Base-by-base conservation (phyloP, 2,888 invertebrate species). In the Trimorus sp. region DNA sequence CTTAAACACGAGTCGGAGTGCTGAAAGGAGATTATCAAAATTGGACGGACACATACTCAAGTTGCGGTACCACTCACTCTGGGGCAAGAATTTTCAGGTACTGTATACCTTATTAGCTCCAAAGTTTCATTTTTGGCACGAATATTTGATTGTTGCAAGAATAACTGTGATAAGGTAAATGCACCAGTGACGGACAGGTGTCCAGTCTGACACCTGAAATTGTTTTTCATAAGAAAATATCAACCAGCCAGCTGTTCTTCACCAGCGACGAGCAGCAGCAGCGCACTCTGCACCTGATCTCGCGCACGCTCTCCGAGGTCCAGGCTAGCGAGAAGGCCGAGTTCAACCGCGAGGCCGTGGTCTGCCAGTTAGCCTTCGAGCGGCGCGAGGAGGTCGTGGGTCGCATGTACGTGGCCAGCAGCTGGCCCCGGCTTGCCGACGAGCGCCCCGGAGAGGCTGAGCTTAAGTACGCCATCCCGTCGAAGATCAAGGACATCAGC, bases 191-290 rank as follows among this genome's bases (percentile, higher is more conserved):
- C n/a, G n/a, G n/a, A n/a, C n/a, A n/a, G n/a, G n/a, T n/a, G n/a
- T n/a, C n/a, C n/a, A n/a, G n/a, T n/a, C n/a, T n/a, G n/a, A n/a
- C n/a, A n/a, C n/a, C n/a, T n/a, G n/a, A n/a, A n/a, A n/a, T n/a
- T n/a, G n/a, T n/a, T n/a, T n/a, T n/a, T n/a, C n/a, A n/a, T n/a
- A n/a, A n/a, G n/a, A n/a, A n/a, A n/a, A n/a, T 96, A 79, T 92
- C 96, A 65, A 95, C 95, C 38, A 95, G 95, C 88, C 93, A 94
- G 86, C 92, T 96, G 82, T 94, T 96, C 86, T 96, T 95, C 88
- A 92, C 94, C 58, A 92, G 94, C 58, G 93, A 94, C 87, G 87
- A n/a, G n/a, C n/a, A 90, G 45, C 92, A 92, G 66, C 91, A 92
- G 65, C 92, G 93, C 85, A 89, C 91, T 14, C 86, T 94, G 63